These are phyloP conservation scores for Tachina fera DNA, from an alignment of 2,888 invertebrate genomes.

Conservation along the genomic window DNA sequence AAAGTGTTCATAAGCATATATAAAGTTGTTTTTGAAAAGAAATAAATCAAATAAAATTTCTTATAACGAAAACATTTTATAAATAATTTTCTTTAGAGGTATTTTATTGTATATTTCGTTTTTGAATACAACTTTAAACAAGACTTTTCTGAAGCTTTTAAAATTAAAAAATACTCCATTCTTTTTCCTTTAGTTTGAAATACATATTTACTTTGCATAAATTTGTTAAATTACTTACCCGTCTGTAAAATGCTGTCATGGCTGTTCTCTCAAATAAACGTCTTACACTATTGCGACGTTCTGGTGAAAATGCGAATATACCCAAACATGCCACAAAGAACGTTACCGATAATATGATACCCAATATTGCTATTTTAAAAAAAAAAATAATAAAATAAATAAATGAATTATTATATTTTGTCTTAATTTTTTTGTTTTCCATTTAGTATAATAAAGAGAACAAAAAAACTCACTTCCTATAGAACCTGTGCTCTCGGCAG, in stretches of 20 bases:
- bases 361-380: constrained; percentile 75
- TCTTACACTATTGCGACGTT: constrained; percentile 77
- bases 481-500: constrained; percentile 75
- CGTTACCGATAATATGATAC: constrained; percentile 77
- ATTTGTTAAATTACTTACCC: constrained; percentile 74
- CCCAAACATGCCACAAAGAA: constrained; percentile 78
- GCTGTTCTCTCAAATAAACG: constrained; percentile 77
- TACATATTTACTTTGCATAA: background rate
- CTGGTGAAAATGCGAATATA: constrained; percentile 78
- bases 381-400: constrained; percentile 34
- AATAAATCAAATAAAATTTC: no score
- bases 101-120: no score
- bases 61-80: no score
- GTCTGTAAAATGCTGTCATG: constrained; percentile 79
- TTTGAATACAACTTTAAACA: no score
- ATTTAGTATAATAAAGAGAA: constrained; percentile 28
- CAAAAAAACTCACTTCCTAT: constrained; percentile 77
- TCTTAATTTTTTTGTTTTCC: constrained; percentile 9
- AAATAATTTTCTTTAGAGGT: no score
- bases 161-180: background rate
- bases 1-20: no score
- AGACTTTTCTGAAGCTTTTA: background rate
- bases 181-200: background rate
- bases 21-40: no score
- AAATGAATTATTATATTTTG: constrained; percentile 43